Conservation (phyloP, 1,140 invertebrate genomes). For the Platorchestia sp. region DNA sequence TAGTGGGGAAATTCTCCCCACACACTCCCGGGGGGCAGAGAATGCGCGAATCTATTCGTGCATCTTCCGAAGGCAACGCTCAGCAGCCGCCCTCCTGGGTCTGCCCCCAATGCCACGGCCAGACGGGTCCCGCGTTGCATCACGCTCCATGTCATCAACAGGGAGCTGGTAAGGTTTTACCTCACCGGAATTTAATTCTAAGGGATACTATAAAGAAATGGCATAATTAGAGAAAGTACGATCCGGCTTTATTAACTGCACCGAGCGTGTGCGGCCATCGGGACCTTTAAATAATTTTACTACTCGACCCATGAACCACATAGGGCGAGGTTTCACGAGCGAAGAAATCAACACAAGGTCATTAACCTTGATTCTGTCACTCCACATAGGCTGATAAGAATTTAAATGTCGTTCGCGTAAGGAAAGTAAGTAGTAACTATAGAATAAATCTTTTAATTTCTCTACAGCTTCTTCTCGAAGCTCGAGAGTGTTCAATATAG, state of each 20-base stretch:
- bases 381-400: background rate
- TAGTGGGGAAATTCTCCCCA: too few species aligned
- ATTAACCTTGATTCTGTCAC: background rate
- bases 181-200: background rate
- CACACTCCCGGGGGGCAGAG: too few species aligned
- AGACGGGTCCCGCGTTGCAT: background rate
- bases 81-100: background rate
- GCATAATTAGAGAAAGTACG: background rate
- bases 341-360: slow-evolving; percentile 1
- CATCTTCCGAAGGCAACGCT: background rate
- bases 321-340: background rate
- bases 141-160: background rate
- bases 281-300: background rate
- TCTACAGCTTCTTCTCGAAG: background rate
- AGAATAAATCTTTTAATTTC: background rate
- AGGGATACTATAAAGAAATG: background rate
- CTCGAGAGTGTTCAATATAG: background rate
- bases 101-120: background rate
- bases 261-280: background rate
- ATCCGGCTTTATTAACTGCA: background rate
- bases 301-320: background rate
- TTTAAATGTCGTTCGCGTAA: background rate
- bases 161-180: background rate
- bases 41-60: too few species aligned
- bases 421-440: background rate